These are phyloP conservation scores for Oxycera nigricornis DNA, from an alignment of 2,888 invertebrate genomes.

Conservation along the genomic window DNA sequence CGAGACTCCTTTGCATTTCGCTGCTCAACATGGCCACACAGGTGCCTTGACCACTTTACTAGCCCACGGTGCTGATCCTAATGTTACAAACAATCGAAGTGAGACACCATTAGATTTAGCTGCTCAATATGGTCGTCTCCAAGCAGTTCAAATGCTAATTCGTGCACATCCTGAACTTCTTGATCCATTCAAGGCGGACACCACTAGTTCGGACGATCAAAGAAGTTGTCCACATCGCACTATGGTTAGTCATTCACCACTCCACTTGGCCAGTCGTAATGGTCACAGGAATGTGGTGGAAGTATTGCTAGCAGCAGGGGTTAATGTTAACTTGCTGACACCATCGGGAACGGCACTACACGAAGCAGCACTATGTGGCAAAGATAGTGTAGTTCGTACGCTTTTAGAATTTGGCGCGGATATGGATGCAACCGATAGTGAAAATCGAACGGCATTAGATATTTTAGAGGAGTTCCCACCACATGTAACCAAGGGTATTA, in stretches of 20 bases:
- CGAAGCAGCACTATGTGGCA: slow-evolving; percentile 91
- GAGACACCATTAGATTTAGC: slow-evolving; percentile 95
- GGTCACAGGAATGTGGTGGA: slow-evolving; percentile 88
- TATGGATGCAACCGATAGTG: slow-evolving; percentile 77
- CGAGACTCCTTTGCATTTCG: slow-evolving; percentile 92
- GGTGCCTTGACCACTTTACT: slow-evolving; percentile 83
- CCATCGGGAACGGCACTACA: slow-evolving; percentile 89
- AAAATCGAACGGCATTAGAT: slow-evolving; percentile 85
- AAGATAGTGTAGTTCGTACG: slow-evolving; percentile 84
- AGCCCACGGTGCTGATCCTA: slow-evolving; percentile 86
- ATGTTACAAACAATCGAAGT: slow-evolving; percentile 82
- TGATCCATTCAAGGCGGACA: slow-evolving; percentile 67
- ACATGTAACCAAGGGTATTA: slow-evolving; percentile 85
- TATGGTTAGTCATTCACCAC: slow-evolving; percentile 79
- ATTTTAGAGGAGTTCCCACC: slow-evolving; percentile 87
- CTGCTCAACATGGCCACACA: slow-evolving; percentile 91
- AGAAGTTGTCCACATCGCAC: slow-evolving; percentile 59
- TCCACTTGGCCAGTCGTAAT: slow-evolving; percentile 93
- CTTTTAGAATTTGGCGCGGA: slow-evolving; percentile 84
- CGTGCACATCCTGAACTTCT: slow-evolving; percentile 84
- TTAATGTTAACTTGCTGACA: slow-evolving; percentile 86
- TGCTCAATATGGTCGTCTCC: slow-evolving; percentile 84
- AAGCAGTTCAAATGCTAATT: slow-evolving; percentile 87
- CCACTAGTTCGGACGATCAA: slow-evolving; percentile 1
- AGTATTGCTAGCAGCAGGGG: slow-evolving; percentile 81